A percentile compares a stretch with the other conserved stretches of the same genome.
Conservation (phyloP, 2,113 vertebrate genomes). For the Notarius quadriscutis region DNA sequence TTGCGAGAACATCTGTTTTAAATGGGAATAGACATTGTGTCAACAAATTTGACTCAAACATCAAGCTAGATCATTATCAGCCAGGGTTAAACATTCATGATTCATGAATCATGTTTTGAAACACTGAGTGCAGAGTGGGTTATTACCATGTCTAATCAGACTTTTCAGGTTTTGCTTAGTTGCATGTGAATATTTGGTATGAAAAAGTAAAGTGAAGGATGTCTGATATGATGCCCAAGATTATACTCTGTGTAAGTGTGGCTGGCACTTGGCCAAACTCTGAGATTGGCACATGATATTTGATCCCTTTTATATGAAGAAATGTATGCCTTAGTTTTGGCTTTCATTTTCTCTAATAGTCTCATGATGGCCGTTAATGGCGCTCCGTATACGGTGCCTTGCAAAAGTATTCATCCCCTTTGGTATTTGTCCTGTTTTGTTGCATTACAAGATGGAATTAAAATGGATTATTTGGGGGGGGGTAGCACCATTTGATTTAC, state of each 20-base stretch:
- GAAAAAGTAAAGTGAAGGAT: background rate
- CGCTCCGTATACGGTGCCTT: background rate
- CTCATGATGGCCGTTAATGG: background rate
- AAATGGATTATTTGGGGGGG: no score
- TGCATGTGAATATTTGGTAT: background rate
- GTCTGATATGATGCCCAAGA: background rate
- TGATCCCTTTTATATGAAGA: background rate
- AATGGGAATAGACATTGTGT: background rate
- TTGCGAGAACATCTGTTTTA: background rate
- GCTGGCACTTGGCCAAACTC: background rate
- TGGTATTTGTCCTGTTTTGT: no score
- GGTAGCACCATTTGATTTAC: no score
- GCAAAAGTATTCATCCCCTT: no score
- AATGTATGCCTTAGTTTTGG: background rate
- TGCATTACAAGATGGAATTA: no score
- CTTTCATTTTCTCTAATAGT: background rate
- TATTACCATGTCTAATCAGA: background rate
- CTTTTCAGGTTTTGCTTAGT: background rate
- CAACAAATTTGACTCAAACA: background rate
- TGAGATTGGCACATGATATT: background rate
- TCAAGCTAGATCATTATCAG: background rate
- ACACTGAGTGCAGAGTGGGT: background rate
- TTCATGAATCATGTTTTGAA: background rate
- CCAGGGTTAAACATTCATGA: no score
- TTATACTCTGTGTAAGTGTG: background rate